Evolutionary conservation across 2,113 vertebrate species (phyloP).

Genomic region (Gracilinanus agilis): DNA sequence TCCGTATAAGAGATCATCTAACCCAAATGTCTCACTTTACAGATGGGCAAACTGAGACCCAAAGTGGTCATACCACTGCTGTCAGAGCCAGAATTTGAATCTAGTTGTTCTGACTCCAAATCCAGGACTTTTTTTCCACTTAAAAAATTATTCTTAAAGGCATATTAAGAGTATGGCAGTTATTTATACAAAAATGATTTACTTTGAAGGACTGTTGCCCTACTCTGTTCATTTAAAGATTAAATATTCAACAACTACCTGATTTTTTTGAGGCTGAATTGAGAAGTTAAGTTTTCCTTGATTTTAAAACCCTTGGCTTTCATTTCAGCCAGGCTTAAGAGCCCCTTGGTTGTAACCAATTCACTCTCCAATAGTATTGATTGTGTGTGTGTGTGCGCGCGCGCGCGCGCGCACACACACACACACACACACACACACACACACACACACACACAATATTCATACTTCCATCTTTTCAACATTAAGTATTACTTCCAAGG

Average conservation of each 20-base stretch:
- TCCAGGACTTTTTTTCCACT: neutral
- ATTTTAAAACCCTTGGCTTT: neutral
- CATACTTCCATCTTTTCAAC: neutral
- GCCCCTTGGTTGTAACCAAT: neutral
- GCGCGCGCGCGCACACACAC: too few species aligned
- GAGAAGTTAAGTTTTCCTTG: neutral
- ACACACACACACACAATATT: neutral
- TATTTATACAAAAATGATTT: constrained; percentile 36
- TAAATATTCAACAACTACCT: neutral
- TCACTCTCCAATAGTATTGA: neutral
- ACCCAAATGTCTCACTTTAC: too few species aligned
- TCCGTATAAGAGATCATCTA: neutral
- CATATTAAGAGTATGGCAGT: constrained; percentile 13
- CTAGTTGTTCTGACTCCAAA: neutral
- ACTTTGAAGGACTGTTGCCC: neutral
- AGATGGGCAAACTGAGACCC: neutral
- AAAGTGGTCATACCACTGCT: neutral
- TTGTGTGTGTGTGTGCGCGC: too few species aligned
- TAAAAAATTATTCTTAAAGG: constrained; percentile 28
- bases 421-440: too few species aligned
- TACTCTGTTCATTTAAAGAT: constrained; percentile 16
- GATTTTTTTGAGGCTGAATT: neutral
- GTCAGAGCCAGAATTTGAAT: too few species aligned
- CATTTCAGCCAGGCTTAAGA: neutral
- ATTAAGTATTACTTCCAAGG: too few species aligned